Base-by-base conservation (phyloP, 35 echinoderm and acorn worm species). In the Anneissia japonica region DNA sequence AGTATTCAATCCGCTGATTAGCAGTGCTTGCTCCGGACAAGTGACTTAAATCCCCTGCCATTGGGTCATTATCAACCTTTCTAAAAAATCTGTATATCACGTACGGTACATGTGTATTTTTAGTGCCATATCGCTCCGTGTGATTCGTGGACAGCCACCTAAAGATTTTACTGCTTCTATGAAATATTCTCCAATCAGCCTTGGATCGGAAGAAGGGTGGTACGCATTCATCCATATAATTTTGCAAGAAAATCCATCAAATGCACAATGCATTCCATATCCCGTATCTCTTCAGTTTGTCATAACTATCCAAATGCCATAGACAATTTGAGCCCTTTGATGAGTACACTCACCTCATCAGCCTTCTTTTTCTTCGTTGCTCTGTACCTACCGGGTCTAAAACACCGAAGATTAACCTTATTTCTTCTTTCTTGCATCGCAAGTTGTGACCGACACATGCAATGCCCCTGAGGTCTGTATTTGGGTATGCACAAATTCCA, bases 181-280 rank as follows among this genome's bases (percentile, higher is more conserved):
- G 35, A 77, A 90, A 32, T 90, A 90, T 35, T 75, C 82, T 34
- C 72, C 88, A 76, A 88, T 82, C 73, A 82, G 21, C 29, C 40
- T 76, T 37, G 87, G 77, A 40, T 88, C 41, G 34, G 30, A 84
- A 81, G 40, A 84, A 13, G 81, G 76, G 26, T 78, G 37, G 36
- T 90, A 90, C 17, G 81, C 88, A 77, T 90, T 77, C 10, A 84
- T 38, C 81, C 88, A 78, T 31, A 90, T 84, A 34, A 84, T 74
- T 46, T 90, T 84, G 34, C 88, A 41, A 46, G 88, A 77, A 76
- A 86, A 90, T 35, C 86, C 77, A 34, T 81, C 75, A 79, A 87
- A 43, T 43, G 14, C 40, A 43, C 14, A 4, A 4, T 4, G 4
- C 14, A 43, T 6, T 88, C 30, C 77, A 81, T 13, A 88, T 32